These are phyloP conservation scores for Trematomus loennbergii DNA, from an alignment of 2,113 vertebrate species.

Conservation along the genomic window DNA sequence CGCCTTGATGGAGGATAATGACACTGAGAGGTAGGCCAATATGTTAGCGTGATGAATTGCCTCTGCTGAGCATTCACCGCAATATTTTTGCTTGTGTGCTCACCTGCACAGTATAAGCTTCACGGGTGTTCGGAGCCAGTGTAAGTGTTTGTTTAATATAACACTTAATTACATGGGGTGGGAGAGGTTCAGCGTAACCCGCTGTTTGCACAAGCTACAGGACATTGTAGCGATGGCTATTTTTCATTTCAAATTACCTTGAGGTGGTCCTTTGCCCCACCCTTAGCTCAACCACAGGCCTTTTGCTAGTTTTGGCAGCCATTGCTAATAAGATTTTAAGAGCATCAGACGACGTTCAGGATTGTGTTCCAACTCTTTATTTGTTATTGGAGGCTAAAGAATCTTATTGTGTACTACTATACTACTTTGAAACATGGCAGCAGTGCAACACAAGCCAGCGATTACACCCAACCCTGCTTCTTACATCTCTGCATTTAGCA, in stretches of 20 bases:
- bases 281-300: slow-evolving; percentile 17
- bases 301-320: slow-evolving; percentile 48
- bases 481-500: background rate
- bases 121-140: slow-evolving; percentile 17
- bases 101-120: slow-evolving; percentile 18
- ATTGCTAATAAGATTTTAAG: slow-evolving; percentile 56
- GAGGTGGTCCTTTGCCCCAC: slow-evolving; percentile 21
- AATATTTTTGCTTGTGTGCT: slow-evolving; percentile 42
- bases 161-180: slow-evolving; percentile 36
- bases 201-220: slow-evolving; percentile 4
- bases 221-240: background rate
- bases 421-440: slow-evolving; percentile 9
- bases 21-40: slow-evolving; percentile 38
- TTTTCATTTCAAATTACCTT: slow-evolving; percentile 17
- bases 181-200: background rate
- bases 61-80: slow-evolving; percentile 14
- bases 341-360: slow-evolving; percentile 33
- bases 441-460: background rate
- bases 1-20: slow-evolving; percentile 48
- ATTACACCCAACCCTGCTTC: background rate
- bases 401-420: slow-evolving; percentile 9
- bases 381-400: slow-evolving; percentile 37
- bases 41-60: slow-evolving; percentile 64
- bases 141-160: slow-evolving; percentile 48
- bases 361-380: slow-evolving; percentile 16